phyloP scores from a whole-genome alignment of 2,113 vertebrate species.

The Lonchura striata region DNA sequence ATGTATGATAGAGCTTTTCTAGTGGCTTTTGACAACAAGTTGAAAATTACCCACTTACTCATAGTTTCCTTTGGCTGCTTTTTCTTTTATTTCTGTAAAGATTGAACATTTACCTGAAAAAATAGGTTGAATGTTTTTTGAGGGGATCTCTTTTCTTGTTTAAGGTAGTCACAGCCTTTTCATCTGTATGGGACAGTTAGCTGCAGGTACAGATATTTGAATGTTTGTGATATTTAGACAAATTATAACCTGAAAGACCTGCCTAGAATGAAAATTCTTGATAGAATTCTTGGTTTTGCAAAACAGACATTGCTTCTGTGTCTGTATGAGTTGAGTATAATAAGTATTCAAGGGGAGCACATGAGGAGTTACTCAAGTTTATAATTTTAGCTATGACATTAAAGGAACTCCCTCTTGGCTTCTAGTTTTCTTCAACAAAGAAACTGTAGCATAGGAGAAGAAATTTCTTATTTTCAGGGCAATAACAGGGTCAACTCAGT shows the following conservation, averaged over 20 bases:
- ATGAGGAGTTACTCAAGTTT: neutral
- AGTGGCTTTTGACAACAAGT: neutral
- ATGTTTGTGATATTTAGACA: neutral
- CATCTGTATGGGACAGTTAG: neutral
- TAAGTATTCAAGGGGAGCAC: neutral
- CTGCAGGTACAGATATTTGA: neutral
- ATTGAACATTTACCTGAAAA: neutral
- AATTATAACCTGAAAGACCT: neutral
- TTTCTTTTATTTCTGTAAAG: neutral
- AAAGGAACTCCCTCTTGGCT: neutral
- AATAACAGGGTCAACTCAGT: neutral
- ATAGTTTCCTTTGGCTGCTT: neutral
- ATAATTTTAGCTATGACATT: neutral
- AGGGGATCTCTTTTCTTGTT: neutral
- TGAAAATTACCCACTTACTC: neutral
- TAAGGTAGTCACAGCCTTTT: neutral
- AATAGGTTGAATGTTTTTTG: neutral
- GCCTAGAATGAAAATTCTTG: neutral
- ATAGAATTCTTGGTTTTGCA: neutral
- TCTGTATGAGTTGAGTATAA: neutral
- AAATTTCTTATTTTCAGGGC: constrained; percentile 20
- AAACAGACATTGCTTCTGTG: neutral
- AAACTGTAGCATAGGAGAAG: neutral
- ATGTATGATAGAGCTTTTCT: neutral
- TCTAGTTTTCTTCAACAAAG: neutral